phyloP scores from a whole-genome alignment of 2,113 vertebrate genomes.

The Brachypodius melanocephalos region DNA sequence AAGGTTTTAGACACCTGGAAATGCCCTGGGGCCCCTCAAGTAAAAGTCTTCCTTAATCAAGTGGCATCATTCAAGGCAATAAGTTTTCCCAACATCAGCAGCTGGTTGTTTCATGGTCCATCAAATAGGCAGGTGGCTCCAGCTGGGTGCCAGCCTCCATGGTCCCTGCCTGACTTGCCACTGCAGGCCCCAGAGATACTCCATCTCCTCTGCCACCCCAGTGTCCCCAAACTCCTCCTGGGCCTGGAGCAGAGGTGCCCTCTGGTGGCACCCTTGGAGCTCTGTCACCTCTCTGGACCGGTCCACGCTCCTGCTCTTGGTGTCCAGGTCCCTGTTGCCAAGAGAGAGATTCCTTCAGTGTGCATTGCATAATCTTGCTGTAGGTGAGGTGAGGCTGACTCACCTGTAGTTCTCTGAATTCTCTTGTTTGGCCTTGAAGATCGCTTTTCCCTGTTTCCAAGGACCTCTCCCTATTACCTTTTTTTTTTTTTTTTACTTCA shows the following conservation, averaged over 20 bases:
- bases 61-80: not conserved
- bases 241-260: not conserved
- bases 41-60: not conserved
- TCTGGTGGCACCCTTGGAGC: not conserved
- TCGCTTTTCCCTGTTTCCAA: not conserved
- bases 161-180: not conserved
- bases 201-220: not conserved
- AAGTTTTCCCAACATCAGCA: not conserved
- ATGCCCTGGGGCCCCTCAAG: not conserved
- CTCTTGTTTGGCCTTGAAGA: not conserved
- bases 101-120: not conserved
- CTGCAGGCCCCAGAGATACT: not conserved
- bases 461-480: not conserved
- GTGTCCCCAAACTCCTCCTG: not conserved
- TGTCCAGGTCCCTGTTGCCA: not conserved
- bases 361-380: accelerated
- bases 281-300: not conserved
- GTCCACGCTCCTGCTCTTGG: not conserved
- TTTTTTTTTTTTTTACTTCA: not conserved
- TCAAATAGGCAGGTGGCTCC: not conserved
- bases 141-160: accelerated
- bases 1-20: not conserved
- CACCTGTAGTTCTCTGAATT: not conserved
- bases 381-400: not conserved
- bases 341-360: not conserved